These are phyloP conservation scores for Syngnathus floridae DNA, from an alignment of 2,113 vertebrate genomes.

Conservation along the genomic window DNA sequence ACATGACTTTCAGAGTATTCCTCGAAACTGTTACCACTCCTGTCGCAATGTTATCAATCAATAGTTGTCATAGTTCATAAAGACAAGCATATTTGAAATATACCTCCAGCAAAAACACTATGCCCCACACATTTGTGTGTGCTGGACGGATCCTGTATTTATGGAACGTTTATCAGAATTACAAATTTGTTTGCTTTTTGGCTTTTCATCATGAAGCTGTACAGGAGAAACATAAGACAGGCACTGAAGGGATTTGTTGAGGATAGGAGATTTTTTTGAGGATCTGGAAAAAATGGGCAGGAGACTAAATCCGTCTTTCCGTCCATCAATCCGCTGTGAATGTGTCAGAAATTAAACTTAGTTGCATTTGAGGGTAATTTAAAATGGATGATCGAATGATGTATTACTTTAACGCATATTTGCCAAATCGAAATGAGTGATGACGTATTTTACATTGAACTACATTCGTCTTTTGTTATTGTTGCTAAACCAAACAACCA, in stretches of 20 bases:
- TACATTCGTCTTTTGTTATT: background rate
- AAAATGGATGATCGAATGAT: too few relatives aligned
- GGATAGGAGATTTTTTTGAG: background rate
- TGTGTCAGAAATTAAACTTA: too few relatives aligned
- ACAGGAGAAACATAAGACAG: background rate
- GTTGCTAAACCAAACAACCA: background rate
- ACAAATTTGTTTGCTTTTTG: too few relatives aligned
- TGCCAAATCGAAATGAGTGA: background rate
- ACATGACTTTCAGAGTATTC: background rate
- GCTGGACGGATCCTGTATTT: background rate
- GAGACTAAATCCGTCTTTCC: too few relatives aligned
- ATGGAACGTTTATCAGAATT: background rate
- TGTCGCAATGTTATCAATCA: background rate
- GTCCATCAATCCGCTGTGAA: too few relatives aligned
- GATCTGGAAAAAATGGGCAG: too few relatives aligned
- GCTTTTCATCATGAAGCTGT: background rate
- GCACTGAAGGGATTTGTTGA: background rate
- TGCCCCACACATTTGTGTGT: too few relatives aligned
- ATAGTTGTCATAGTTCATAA: background rate
- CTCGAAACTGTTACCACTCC: too few relatives aligned
- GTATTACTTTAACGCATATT: background rate
- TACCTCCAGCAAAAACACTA: background rate
- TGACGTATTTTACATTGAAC: background rate
- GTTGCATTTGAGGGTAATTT: too few relatives aligned
- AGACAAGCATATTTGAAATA: background rate